Evolutionary conservation across 2,113 vertebrate genomes (phyloP).

Genomic region (Catharus fuscescens): DNA sequence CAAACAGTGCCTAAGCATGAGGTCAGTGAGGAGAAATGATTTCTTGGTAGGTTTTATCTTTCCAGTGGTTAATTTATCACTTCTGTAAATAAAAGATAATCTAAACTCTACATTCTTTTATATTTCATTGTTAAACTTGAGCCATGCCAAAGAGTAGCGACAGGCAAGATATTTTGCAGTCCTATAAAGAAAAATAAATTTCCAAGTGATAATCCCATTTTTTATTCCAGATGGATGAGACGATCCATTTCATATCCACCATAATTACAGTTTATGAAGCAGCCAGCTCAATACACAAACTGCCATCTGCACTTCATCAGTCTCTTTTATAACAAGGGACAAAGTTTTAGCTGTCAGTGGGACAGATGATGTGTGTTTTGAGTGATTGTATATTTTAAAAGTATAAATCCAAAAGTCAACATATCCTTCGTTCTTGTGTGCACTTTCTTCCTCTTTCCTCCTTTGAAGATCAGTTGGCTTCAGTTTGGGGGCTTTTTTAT

Average conservation of each 20-base stretch:
- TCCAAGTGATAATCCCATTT: background rate
- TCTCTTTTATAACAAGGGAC: background rate
- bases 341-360: background rate
- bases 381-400: constrained; percentile 1
- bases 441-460: background rate
- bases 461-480: background rate
- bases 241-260: constrained; percentile 9
- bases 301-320: constrained; percentile 33
- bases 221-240: constrained; percentile 48
- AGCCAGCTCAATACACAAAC: background rate
- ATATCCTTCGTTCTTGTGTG: background rate
- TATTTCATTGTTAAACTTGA: background rate
- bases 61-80: constrained; percentile 45
- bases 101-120: background rate
- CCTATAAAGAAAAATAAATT: background rate
- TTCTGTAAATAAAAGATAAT: constrained; percentile 45
- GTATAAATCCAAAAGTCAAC: background rate
- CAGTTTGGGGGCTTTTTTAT: background rate
- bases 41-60: constrained; percentile 52
- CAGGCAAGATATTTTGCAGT: constrained; percentile 9
- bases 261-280: constrained; percentile 7
- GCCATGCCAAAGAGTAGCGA: background rate
- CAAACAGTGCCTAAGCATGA: constrained; percentile 37
- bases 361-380: background rate
- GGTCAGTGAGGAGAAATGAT: constrained; percentile 27